A percentile compares a stretch with the other conserved stretches of the same genome.
phyloP scores from a whole-genome alignment of 2,888 invertebrate species.

The Scrobipalpa costella region DNA sequence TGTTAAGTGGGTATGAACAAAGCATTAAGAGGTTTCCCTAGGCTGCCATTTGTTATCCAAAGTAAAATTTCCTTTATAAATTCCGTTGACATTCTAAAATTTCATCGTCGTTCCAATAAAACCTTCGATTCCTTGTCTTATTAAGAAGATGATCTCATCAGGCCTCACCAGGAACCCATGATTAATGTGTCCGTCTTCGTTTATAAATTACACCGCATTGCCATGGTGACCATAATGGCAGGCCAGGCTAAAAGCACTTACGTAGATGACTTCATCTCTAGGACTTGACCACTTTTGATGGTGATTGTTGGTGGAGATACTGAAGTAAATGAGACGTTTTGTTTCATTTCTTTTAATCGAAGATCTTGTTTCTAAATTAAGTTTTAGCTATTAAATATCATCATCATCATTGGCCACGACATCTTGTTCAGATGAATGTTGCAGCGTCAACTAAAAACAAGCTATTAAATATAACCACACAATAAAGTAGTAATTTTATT shows the following conservation, averaged over 20 bases:
- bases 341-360: too few relatives aligned
- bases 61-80: background rate
- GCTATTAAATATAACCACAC: too few relatives aligned
- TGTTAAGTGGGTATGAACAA: too few relatives aligned
- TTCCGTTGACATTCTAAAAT: background rate
- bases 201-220: constrained; percentile 27
- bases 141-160: constrained; percentile 17
- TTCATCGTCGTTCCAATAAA: background rate
- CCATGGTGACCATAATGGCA: constrained; percentile 8
- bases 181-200: constrained; percentile 31
- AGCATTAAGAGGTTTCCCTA: too few relatives aligned
- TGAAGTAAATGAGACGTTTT: too few relatives aligned
- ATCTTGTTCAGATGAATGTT: too few relatives aligned
- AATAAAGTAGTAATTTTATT: too few relatives aligned
- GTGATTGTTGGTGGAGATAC: background rate
- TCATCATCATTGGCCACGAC: too few relatives aligned
- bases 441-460: too few relatives aligned
- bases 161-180: constrained; percentile 11
- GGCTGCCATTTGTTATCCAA: background rate
- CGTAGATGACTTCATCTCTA: constrained; percentile 26
- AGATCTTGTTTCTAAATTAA: too few relatives aligned
- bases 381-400: too few relatives aligned
- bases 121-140: background rate
- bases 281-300: background rate
- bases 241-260: constrained; percentile 24